A percentile compares a stretch with the other conserved stretches of the same genome.
phyloP scores from a whole-genome alignment of 2,113 vertebrate species.

The Salvelinus namaycush region DNA sequence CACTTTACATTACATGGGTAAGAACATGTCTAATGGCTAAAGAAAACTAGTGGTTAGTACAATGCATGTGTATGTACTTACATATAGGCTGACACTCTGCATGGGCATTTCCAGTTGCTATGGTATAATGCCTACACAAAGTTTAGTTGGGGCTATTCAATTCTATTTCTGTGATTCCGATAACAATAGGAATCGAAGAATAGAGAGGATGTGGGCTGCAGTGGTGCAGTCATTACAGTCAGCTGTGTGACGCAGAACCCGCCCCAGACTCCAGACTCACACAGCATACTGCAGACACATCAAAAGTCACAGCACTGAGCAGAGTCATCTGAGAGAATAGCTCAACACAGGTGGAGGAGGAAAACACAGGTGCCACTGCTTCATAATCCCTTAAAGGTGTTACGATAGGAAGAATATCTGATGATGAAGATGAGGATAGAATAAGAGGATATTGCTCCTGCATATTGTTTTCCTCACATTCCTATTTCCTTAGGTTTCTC shows the following conservation, averaged over 20 bases:
- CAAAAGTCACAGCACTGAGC: slow-evolving; percentile 34
- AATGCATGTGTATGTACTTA: neutral
- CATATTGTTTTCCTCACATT: too few species aligned
- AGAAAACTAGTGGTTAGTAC: neutral
- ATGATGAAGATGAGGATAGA: neutral
- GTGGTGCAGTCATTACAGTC: slow-evolving; percentile 57
- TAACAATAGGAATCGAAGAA: slow-evolving; percentile 19
- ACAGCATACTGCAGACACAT: slow-evolving; percentile 60
- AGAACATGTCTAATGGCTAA: neutral
- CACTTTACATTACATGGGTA: neutral
- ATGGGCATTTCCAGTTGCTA: neutral
- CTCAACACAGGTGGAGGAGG: slow-evolving; percentile 26
- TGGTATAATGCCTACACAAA: neutral
- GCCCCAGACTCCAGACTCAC: slow-evolving; percentile 49
- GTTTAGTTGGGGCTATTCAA: neutral
- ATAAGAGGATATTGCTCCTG: neutral
- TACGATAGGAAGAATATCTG: slow-evolving; percentile 7
- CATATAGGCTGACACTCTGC: too few species aligned
- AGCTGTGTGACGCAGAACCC: slow-evolving; percentile 62
- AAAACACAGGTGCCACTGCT: slow-evolving; percentile 25
- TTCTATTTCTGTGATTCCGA: slow-evolving; percentile 1
- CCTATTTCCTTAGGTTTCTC: too few species aligned
- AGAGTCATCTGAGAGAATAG: slow-evolving; percentile 47
- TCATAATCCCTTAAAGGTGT: neutral
- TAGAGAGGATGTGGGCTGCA: slow-evolving; percentile 40